Evolutionary conservation across 2,113 vertebrate genomes (phyloP), one percentile per base, ranked within the genome.

Genomic region (Platichthys stellatus): DNA sequence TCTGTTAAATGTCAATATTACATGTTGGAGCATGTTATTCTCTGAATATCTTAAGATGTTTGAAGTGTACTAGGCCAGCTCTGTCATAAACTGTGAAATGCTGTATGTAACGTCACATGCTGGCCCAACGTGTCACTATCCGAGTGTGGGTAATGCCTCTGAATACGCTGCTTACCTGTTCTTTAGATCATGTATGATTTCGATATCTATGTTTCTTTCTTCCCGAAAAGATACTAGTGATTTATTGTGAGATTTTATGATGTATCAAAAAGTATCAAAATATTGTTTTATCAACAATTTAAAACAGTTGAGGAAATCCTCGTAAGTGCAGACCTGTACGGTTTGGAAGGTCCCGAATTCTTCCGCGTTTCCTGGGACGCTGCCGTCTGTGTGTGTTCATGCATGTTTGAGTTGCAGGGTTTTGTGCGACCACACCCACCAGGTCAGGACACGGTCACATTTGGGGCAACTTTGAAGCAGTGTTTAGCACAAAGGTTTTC

Each of bases 1-100:
- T 78, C 51, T 74, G 35, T 70, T 78, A 59, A 60, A 45, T 69
- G 68, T 74, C 23, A 11, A 20, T 82, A 74, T 72, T 45, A 76
- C 70, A 75, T 69, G 63, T 74, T 40, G 24, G 23, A 80, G 79
- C 72, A 86, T 87, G 78, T 76, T 45, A 64, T 65, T 74, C 54
- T 71, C 61, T 85, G 69, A 81, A 80, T 90, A 83, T 81, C 65
- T 47, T 35, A 20, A 68, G 38, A 71, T 82, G 68, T 72, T 82
- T 58, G 56, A 64, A 54, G 12, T 77, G 23, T 15, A 65, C 64
- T 40, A 72, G 51, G 20, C 24, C 59, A 49, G 45, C 5, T 45
- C 23, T 63, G 64, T 77, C 65, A 77, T 45, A 66, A 21, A 54
- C 21, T 6, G 17, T 26, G 59, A 47, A 51, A 23, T 66, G 23